Percentiles rank a stretch among this genome's conserved stretches.
phyloP scores from a whole-genome alignment of 2,113 vertebrate genomes.

The Nerophis lumbriciformis region DNA sequence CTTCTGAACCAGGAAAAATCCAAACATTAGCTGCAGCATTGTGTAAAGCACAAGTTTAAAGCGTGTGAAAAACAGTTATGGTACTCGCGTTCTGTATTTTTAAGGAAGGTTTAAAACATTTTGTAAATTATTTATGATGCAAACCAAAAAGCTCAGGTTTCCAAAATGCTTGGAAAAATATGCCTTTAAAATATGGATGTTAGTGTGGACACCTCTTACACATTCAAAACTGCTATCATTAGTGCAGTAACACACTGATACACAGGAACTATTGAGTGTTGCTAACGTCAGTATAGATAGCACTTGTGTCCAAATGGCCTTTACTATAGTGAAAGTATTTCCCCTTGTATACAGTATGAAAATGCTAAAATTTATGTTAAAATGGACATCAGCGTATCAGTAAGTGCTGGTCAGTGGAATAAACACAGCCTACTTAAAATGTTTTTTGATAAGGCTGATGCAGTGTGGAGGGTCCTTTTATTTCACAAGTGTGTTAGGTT shows the following conservation, averaged over 20 bases:
- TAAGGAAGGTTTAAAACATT: too few relatives aligned
- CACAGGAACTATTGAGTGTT: constrained; percentile 19
- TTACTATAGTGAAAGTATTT: constrained; percentile 26
- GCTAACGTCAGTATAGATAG: constrained; percentile 34
- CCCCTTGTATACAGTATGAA: constrained; percentile 1
- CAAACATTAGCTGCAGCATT: too few relatives aligned
- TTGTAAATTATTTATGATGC: too few relatives aligned
- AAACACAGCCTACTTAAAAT: constrained; percentile 46
- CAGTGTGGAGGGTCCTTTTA: constrained; percentile 32
- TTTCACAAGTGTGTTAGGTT: constrained; percentile 39
- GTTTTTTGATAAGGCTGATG: constrained; percentile 49
- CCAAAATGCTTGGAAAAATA: too few relatives aligned
- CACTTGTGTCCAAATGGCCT: constrained; percentile 29
- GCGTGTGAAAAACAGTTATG: too few relatives aligned
- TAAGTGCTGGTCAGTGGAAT: constrained; percentile 36
- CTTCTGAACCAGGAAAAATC: too few relatives aligned
- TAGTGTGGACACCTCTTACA: constrained; percentile 29
- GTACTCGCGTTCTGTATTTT: too few relatives aligned
- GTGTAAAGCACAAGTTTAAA: too few relatives aligned
- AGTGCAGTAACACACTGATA: constrained; percentile 40
- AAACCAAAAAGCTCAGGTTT: too few relatives aligned
- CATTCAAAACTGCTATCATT: constrained; percentile 40
- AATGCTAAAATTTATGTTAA: neutral
- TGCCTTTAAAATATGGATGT: neutral
- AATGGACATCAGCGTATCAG: constrained; percentile 2